These are phyloP conservation scores for Aphelenchoides besseyi DNA, from an alignment of 1,140 invertebrate species.

Conservation along the genomic window DNA sequence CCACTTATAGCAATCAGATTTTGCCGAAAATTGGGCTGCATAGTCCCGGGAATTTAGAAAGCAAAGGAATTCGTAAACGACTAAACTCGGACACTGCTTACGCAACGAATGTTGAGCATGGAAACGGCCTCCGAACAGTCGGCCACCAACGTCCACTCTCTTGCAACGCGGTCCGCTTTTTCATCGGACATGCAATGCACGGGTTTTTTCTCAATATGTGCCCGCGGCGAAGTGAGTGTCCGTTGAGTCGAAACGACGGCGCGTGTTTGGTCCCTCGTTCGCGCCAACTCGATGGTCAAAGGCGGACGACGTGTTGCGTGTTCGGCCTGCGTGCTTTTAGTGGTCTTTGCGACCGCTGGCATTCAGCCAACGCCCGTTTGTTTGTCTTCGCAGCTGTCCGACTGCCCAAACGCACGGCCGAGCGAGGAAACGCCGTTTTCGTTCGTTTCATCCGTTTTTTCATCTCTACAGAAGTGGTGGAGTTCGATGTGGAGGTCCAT, in stretches of 20 bases:
- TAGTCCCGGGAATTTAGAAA: background rate
- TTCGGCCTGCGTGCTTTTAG: background rate
- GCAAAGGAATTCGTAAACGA: conserved; percentile 1
- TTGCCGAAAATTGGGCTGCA: background rate
- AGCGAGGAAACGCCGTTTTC: no score
- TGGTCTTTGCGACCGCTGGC: background rate
- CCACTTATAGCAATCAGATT: background rate
- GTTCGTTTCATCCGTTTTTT: no score
- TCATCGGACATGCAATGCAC: background rate
- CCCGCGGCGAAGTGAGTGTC: background rate
- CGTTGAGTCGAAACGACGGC: background rate
- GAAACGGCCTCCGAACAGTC: conserved; percentile 2
- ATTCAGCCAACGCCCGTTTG: background rate
- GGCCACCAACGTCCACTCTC: background rate
- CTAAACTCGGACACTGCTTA: background rate
- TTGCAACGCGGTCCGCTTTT: background rate
- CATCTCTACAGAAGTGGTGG: no score
- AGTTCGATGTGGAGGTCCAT: no score
- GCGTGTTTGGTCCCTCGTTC: background rate
- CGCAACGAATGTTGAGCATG: background rate
- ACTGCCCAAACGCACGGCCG: no score
- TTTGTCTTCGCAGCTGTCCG: no score
- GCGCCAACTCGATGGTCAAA: background rate
- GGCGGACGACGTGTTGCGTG: conserved; percentile 1
- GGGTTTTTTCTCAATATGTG: background rate